Percentiles rank a stretch among this genome's conserved stretches.
Evolutionary conservation across 2,113 vertebrate genomes (phyloP).

Genomic region (Bubo blakistoni): DNA sequence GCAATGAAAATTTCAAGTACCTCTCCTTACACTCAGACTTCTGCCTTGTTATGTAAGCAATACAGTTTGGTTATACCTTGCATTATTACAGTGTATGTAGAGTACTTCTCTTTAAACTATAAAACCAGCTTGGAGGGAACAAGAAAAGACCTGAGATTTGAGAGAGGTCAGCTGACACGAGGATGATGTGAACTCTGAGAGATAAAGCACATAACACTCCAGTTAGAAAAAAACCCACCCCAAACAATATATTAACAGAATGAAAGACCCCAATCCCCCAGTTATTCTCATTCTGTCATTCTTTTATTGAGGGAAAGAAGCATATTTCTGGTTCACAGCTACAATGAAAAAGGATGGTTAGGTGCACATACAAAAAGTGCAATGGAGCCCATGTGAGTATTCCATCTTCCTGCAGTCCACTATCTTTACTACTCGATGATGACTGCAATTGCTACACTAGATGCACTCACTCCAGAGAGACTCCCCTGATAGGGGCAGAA

Average conservation of each 20-base stretch:
- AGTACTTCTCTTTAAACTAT: neutral
- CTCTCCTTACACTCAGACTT: neutral
- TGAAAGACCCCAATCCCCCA: neutral
- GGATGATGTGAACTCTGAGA: neutral
- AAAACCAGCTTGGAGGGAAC: neutral
- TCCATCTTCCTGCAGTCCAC: neutral
- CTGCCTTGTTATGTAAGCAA: neutral
- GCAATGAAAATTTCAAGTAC: neutral
- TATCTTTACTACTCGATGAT: neutral
- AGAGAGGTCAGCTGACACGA: neutral
- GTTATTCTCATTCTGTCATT: neutral
- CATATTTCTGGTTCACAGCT: neutral
- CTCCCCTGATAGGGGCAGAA: neutral
- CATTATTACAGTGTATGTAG: neutral
- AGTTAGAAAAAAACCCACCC: neutral
- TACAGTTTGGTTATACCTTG: neutral
- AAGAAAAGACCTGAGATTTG: neutral
- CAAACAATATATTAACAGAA: neutral
- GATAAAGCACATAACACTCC: neutral
- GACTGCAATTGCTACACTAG: neutral
- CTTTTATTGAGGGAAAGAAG: neutral
- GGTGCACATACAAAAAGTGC: neutral
- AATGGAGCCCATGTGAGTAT: neutral
- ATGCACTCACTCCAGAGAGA: neutral
- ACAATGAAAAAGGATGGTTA: neutral